These are phyloP conservation scores for Ophion costatus DNA, from an alignment of 2,888 invertebrate species.

Conservation along the genomic window DNA sequence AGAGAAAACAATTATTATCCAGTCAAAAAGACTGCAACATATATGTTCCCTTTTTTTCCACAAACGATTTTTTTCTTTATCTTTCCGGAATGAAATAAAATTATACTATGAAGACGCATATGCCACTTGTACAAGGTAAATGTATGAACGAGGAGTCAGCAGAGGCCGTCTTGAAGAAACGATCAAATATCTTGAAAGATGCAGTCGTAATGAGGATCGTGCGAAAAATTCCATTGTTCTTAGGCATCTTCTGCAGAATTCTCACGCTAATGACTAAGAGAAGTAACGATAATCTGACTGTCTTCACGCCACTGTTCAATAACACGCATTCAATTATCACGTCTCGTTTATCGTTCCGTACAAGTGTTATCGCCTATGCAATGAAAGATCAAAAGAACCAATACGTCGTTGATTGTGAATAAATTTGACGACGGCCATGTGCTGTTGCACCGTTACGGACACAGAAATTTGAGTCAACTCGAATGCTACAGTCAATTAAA, in stretches of 20 bases:
- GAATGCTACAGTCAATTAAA: too few relatives aligned
- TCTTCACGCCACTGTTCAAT: constrained; percentile 19
- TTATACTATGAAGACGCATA: constrained; percentile 12
- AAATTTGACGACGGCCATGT: background rate
- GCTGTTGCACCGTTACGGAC: background rate
- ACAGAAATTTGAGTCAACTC: too few relatives aligned
- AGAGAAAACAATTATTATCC: background rate
- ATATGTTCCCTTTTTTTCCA: background rate
- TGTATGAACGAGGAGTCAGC: constrained; percentile 48
- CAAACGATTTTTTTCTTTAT: constrained; percentile 7
- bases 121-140: constrained; percentile 26
- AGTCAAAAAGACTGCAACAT: background rate
- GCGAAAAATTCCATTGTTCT: constrained; percentile 62
- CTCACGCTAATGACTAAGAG: constrained; percentile 23
- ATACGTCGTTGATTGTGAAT: constrained; percentile 24
- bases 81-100: background rate
- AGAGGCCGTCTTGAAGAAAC: constrained; percentile 62
- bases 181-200: constrained; percentile 60
- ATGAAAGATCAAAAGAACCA: constrained; percentile 12
- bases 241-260: constrained; percentile 29
- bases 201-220: constrained; percentile 61
- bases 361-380: constrained; percentile 8
- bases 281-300: constrained; percentile 11
- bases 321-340: constrained; percentile 9
- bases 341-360: constrained; percentile 28